Evolutionary conservation across 2,888 invertebrate species (phyloP).

Genomic region (Calliopum simillimum): DNA sequence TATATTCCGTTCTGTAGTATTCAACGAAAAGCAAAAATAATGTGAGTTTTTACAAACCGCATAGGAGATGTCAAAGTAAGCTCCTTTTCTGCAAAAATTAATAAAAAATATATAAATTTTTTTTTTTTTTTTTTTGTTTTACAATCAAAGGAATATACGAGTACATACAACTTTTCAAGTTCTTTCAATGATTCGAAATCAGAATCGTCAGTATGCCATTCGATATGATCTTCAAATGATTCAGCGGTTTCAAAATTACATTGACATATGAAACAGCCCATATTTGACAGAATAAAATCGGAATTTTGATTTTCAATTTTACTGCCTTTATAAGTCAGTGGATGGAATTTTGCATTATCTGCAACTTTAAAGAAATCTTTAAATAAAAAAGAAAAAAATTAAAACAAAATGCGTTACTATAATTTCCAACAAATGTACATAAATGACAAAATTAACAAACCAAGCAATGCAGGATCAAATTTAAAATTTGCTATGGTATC

Average conservation of each 20-base stretch:
- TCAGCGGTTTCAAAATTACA: conserved; percentile 55
- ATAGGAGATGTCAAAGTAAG: conserved; percentile 55
- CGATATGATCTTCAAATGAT: conserved; percentile 59
- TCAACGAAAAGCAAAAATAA: conserved; percentile 59
- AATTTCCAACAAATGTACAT: neutral
- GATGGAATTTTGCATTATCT: conserved; percentile 43
- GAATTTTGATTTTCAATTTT: conserved; percentile 37
- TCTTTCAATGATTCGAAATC: conserved; percentile 56
- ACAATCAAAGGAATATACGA: neutral
- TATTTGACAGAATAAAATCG: conserved; percentile 52
- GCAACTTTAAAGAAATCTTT: conserved; percentile 49
- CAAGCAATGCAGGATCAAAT: conserved; percentile 33
- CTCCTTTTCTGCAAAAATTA: conserved; percentile 45
- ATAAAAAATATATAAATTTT: neutral
- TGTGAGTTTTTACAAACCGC: conserved; percentile 59
- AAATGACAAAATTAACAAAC: conserved; percentile 2
- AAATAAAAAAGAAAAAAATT: conserved; percentile 5
- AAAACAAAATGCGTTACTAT: neutral
- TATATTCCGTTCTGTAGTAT: conserved; percentile 49
- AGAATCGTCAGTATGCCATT: conserved; percentile 59
- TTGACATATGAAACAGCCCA: conserved; percentile 62
- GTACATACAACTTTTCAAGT: conserved; percentile 53
- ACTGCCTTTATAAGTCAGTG: conserved; percentile 54
- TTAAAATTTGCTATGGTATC: neutral
- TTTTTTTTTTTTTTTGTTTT: no score